Evolutionary conservation across 2,797 vertebrate species (phyloP), one percentile per base, ranked within the genome.

Genomic region (Ptychobarbus kaznakovi): DNA sequence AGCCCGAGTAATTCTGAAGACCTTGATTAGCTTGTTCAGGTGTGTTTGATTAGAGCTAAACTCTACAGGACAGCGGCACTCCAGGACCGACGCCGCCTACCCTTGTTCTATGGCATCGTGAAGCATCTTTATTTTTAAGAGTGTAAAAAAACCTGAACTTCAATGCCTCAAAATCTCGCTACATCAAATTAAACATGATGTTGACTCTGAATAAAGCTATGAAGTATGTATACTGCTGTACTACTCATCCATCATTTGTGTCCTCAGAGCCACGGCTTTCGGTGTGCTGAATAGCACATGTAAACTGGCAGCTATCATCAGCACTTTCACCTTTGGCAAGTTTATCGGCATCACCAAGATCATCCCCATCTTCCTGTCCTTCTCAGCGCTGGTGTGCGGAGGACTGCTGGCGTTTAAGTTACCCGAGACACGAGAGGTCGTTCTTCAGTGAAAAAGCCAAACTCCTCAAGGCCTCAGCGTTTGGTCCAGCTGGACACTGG

Each of bases 281-380:
- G 97, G 98, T 11, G 96, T 99, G 92, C 95, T 99, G 88, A 99
- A 98, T 0, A 97, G 96, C 25, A 89, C 98, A 81, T 97, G 96
- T 88, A 99, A 98, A 94, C 93, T 99, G 68, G 98, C 96, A 0
- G 96, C 98, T 92, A 97, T 99, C 88, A 82, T 99, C 56, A 97
- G 97, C 91, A 98, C 96, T 90, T 97, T 97, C 46, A 96, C 99
- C 92, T 99, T 99, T 35, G 96, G 97, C 80, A 97, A 97, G 80
- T 99, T 99, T 6, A 96, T 99, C 18, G 97, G 97, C 79, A 92
- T 99, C 91, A 98, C 97, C 11, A 97, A 98, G 92, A 97, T 99
- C 86, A 89, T 99, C 87, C 98, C 98, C 89, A 99, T 99, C 91
- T 96, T 99, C 66, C 91, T 99, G 94, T 97, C 98, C 90, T 98